Conservation (phyloP, 2,888 invertebrate species). For the Nomada fucata region DNA sequence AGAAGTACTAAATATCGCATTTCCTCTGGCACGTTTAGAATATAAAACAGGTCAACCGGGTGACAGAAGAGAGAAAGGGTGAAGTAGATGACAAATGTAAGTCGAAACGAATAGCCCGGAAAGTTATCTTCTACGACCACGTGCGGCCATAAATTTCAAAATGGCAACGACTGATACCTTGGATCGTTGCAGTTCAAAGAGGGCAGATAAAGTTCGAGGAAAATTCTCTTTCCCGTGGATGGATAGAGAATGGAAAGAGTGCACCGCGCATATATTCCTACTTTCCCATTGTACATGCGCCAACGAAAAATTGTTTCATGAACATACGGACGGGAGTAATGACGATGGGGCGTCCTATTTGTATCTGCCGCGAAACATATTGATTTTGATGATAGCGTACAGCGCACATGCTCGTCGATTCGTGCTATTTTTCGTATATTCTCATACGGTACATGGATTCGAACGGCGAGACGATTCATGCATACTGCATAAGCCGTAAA, state of each 20-base stretch:
- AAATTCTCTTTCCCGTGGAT: background rate
- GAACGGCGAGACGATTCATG: conserved; percentile 43
- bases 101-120: conserved; percentile 18
- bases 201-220: background rate
- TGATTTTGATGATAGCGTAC: background rate
- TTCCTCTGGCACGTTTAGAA: conserved; percentile 10
- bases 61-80: background rate
- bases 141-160: conserved; percentile 9
- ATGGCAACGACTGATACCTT: background rate
- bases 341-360: background rate
- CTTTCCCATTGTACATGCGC: background rate
- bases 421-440: conserved; percentile 26
- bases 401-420: background rate
- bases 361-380: background rate
- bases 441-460: conserved; percentile 12
- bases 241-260: background rate
- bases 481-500: conserved; percentile 56
- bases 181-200: background rate
- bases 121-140: background rate
- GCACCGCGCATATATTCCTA: background rate
- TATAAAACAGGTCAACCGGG: conserved; percentile 25
- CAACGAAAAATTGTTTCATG: background rate
- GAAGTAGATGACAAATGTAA: conserved; percentile 34
- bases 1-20: conserved; percentile 27
- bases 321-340: background rate